Evolutionary conservation across 2,113 vertebrate species (phyloP).

Genomic region (Edolisoma coerulescens): DNA sequence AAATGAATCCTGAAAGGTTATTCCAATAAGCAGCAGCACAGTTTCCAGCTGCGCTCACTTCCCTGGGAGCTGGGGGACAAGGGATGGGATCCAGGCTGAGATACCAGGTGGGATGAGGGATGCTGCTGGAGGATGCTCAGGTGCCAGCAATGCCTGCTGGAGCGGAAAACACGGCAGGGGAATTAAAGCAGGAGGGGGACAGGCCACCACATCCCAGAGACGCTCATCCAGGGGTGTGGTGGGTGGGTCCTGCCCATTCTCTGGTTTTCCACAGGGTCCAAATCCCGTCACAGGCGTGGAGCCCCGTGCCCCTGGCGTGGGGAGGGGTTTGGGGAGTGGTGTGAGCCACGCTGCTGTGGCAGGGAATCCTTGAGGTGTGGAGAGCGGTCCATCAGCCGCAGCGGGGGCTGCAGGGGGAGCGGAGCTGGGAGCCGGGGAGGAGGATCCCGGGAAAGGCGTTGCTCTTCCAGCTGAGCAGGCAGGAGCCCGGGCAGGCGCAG

Average conservation of each 20-base stretch:
- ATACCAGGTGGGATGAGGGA: neutral
- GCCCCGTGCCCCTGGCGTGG: fast-evolving
- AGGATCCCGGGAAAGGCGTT: neutral
- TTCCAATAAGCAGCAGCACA: neutral
- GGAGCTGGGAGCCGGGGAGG: neutral
- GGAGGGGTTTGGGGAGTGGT: neutral
- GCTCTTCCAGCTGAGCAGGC: constrained; percentile 14
- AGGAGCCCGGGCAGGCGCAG: neutral
- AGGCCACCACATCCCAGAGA: neutral
- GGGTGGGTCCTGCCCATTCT: neutral
- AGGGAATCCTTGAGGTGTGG: neutral
- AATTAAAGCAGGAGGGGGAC: neutral
- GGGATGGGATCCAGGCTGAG: neutral
- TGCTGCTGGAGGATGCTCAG: neutral
- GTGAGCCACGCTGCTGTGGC: neutral
- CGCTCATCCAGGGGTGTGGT: neutral
- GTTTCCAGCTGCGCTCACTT: constrained; percentile 1
- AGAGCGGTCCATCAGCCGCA: fast-evolving
- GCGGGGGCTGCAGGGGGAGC: neutral
- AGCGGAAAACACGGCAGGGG: neutral
- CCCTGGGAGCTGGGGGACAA: neutral
- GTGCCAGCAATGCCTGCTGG: neutral
- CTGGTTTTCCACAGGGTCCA: neutral
- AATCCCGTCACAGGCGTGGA: fast-evolving
- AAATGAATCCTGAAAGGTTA: constrained; percentile 62